Percentiles rank a stretch among this genome's conserved stretches.
phyloP scores from a whole-genome alignment of 2,797 vertebrate genomes.

The Moxostoma hubbsi region DNA sequence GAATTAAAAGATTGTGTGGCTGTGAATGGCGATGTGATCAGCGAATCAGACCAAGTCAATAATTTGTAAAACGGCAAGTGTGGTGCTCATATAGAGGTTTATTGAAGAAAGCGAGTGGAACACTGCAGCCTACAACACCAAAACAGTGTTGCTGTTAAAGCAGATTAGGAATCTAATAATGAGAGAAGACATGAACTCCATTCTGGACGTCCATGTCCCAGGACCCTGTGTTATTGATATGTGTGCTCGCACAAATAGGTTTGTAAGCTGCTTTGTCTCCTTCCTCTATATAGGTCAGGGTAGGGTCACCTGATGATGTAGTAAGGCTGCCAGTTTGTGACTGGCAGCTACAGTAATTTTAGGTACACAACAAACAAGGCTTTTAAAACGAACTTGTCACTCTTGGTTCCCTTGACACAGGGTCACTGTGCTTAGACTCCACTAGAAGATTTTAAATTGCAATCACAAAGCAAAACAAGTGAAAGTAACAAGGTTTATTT shows the following conservation, averaged over 20 bases:
- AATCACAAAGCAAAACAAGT: not conserved
- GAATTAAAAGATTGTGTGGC: slow-evolving; percentile 57
- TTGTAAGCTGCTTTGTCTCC: not conserved
- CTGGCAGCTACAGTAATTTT: slow-evolving; percentile 82
- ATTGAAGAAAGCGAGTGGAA: not conserved
- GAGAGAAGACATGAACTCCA: not conserved
- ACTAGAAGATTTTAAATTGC: slow-evolving; percentile 41
- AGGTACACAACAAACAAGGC: slow-evolving; percentile 85
- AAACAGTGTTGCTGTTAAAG: not conserved
- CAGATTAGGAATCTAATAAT: not conserved
- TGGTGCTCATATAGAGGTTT: not conserved
- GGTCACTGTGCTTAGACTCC: slow-evolving; percentile 49
- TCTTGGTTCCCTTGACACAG: slow-evolving; percentile 80
- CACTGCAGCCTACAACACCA: not conserved
- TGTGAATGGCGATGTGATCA: slow-evolving; percentile 74
- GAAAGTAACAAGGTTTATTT: not conserved
- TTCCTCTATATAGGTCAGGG: slow-evolving; percentile 44
- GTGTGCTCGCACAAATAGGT: not conserved
- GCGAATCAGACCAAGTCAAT: slow-evolving; percentile 74
- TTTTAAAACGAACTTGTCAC: slow-evolving; percentile 88
- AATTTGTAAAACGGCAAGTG: slow-evolving; percentile 51
- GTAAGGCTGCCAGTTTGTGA: slow-evolving; percentile 74
- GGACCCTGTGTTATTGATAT: slow-evolving; percentile 1
- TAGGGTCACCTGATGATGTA: slow-evolving; percentile 49
- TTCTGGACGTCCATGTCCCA: not conserved